These are phyloP conservation scores for Clarias batrachus DNA, from an alignment of 2,113 vertebrate genomes.

Conservation along the genomic window DNA sequence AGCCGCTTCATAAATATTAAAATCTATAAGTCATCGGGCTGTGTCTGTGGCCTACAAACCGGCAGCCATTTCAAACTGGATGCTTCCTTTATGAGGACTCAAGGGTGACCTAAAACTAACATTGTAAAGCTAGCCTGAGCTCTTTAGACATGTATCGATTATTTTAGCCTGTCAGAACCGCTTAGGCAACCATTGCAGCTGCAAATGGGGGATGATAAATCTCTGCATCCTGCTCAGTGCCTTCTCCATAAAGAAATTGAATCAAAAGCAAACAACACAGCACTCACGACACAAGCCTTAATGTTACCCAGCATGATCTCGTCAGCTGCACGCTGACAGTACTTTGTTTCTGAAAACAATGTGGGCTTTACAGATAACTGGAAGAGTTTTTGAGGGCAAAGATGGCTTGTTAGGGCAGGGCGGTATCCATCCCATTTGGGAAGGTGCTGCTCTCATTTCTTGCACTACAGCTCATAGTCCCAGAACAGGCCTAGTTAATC, in stretches of 20 bases:
- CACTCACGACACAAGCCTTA: neutral
- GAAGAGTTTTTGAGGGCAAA: no score
- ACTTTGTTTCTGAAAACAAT: neutral
- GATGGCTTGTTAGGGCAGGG: no score
- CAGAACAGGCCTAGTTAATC: no score
- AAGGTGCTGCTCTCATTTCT: no score
- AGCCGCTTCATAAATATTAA: slow-evolving; percentile 39
- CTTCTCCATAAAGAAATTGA: slow-evolving; percentile 8
- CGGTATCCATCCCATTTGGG: no score
- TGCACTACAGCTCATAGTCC: no score
- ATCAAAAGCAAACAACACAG: slow-evolving; percentile 15
- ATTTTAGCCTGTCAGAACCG: slow-evolving; percentile 21
- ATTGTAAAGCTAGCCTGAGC: slow-evolving; percentile 15
- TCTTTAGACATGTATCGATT: slow-evolving; percentile 29
- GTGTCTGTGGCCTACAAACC: neutral
- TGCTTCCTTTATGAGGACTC: slow-evolving; percentile 18
- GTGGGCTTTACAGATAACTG: no score
- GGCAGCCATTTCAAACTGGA: slow-evolving; percentile 15
- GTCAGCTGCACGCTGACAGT: neutral
- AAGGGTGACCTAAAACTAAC: slow-evolving; percentile 2
- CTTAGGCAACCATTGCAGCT: slow-evolving; percentile 9
- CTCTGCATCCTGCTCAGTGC: neutral
- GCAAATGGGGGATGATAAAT: slow-evolving; percentile 23
- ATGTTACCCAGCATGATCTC: neutral
- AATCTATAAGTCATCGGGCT: neutral